Evolutionary conservation across 2,888 invertebrate species (phyloP).

Genomic region (Idaea aversata): DNA sequence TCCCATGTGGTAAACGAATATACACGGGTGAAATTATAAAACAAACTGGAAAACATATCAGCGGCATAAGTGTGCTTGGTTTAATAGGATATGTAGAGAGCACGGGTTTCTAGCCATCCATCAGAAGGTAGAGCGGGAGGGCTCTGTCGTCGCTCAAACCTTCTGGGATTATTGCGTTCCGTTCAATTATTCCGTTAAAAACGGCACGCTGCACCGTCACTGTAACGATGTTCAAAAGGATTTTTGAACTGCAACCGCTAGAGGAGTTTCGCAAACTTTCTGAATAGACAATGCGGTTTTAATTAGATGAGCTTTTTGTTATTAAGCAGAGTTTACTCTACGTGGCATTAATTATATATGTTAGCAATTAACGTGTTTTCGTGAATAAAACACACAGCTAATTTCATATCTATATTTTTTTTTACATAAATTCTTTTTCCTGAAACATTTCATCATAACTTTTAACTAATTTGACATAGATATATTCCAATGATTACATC

Average conservation of each 20-base stretch:
- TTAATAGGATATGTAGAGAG: slow-evolving; percentile 35
- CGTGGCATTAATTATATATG: not conserved
- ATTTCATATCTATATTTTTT: slow-evolving; percentile 53
- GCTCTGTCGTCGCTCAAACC: slow-evolving; percentile 41
- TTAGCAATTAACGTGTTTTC: not conserved
- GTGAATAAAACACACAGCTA: slow-evolving; percentile 31
- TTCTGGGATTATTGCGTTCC: slow-evolving; percentile 46
- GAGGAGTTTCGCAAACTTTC: not conserved
- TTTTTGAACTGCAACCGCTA: slow-evolving; percentile 5
- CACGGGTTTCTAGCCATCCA: slow-evolving; percentile 36
- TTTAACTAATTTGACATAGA: slow-evolving; percentile 69
- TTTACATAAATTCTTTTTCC: slow-evolving; percentile 72
- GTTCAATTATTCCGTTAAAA: slow-evolving; percentile 45
- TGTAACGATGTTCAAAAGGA: slow-evolving; percentile 9
- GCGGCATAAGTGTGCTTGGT: slow-evolving; percentile 21
- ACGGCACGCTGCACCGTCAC: slow-evolving; percentile 21
- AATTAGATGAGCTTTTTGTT: slow-evolving; percentile 15
- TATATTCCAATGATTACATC: slow-evolving; percentile 48
- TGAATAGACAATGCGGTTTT: slow-evolving; percentile 1
- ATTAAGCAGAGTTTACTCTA: slow-evolving; percentile 1
- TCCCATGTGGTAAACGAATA: slow-evolving; percentile 19
- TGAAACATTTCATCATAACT: slow-evolving; percentile 64
- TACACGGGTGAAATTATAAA: slow-evolving; percentile 20
- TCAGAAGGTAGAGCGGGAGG: slow-evolving; percentile 45
- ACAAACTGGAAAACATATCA: slow-evolving; percentile 20